Percentiles rank a stretch among this genome's conserved stretches.
These are phyloP conservation scores for Pachliopta kotzebuea DNA, from an alignment of 2,888 invertebrate genomes.

Conservation along the genomic window DNA sequence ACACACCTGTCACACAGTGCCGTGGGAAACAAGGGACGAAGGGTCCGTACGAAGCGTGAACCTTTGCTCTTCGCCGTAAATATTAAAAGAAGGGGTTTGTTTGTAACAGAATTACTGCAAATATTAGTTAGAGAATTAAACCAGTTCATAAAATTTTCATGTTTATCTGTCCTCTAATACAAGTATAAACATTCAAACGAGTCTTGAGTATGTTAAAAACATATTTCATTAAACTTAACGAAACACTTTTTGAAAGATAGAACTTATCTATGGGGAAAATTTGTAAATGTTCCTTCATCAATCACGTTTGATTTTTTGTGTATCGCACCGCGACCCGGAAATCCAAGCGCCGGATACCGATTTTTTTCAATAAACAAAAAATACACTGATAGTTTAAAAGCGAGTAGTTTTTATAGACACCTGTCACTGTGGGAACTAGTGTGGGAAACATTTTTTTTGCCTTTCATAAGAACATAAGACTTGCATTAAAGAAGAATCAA, in stretches of 20 bases:
- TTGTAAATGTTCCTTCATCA: slow-evolving; percentile 60
- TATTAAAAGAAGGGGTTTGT: slow-evolving; percentile 27
- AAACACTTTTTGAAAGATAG: neutral
- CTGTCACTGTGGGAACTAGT: slow-evolving; percentile 67
- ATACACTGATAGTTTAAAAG: slow-evolving; percentile 63
- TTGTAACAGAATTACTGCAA: slow-evolving; percentile 43
- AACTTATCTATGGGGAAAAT: slow-evolving; percentile 36
- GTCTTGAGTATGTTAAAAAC: neutral
- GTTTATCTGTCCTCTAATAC: neutral
- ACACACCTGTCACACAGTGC: slow-evolving; percentile 41
- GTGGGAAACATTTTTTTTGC: slow-evolving; percentile 40
- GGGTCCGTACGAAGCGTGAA: slow-evolving; percentile 34
- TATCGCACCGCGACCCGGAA: slow-evolving; percentile 62
- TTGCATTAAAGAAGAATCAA: too few relatives aligned
- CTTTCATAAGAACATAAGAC: slow-evolving; percentile 7
- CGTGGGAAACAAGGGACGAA: slow-evolving; percentile 40
- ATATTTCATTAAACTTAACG: neutral
- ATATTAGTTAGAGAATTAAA: slow-evolving; percentile 58
- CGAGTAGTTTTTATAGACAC: slow-evolving; percentile 64
- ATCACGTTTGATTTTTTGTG: slow-evolving; percentile 53
- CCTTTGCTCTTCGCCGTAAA: slow-evolving; percentile 35
- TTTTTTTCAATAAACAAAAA: slow-evolving; percentile 64
- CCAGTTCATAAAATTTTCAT: slow-evolving; percentile 10
- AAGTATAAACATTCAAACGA: too few relatives aligned
- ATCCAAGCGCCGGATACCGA: slow-evolving; percentile 60